A percentile compares a stretch with the other conserved stretches of the same genome.
These are phyloP conservation scores for Chinchilla lanigera DNA, from an alignment of 2,113 vertebrate genomes.

Conservation along the genomic window DNA sequence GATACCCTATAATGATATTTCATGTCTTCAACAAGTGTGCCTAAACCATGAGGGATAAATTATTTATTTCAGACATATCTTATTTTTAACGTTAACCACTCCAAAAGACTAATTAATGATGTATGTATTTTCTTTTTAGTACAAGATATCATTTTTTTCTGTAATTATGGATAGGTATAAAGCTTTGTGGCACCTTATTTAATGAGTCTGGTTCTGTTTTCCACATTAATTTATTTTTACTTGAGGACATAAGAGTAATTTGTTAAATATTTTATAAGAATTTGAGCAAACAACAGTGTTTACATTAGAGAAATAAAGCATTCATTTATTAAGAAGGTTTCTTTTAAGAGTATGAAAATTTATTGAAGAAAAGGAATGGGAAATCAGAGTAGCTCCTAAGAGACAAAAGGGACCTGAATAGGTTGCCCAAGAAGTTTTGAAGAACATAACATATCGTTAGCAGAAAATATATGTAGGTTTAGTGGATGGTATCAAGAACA, in stretches of 20 bases:
- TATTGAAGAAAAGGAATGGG: no score
- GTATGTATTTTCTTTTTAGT: background rate
- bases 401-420: no score
- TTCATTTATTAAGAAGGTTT: background rate
- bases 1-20: background rate
- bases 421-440: background rate
- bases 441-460: background rate
- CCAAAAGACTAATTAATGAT: background rate
- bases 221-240: slow-evolving; percentile 70
- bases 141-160: slow-evolving; percentile 9
- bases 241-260: slow-evolving; percentile 42
- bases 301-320: slow-evolving; percentile 52
- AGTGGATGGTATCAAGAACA: background rate
- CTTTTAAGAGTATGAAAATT: no score
- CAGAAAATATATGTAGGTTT: slow-evolving; percentile 19
- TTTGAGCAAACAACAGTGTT: slow-evolving; percentile 50
- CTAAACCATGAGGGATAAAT: background rate
- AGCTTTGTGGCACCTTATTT: background rate
- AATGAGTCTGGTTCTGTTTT: slow-evolving; percentile 55
- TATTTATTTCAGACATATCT: background rate
- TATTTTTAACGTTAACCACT: background rate
- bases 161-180: slow-evolving; percentile 9
- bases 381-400: no score
- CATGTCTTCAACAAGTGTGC: background rate
- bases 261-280: slow-evolving; percentile 67